phyloP scores from a whole-genome alignment of 2,113 vertebrate genomes.

The Octodon degus region DNA sequence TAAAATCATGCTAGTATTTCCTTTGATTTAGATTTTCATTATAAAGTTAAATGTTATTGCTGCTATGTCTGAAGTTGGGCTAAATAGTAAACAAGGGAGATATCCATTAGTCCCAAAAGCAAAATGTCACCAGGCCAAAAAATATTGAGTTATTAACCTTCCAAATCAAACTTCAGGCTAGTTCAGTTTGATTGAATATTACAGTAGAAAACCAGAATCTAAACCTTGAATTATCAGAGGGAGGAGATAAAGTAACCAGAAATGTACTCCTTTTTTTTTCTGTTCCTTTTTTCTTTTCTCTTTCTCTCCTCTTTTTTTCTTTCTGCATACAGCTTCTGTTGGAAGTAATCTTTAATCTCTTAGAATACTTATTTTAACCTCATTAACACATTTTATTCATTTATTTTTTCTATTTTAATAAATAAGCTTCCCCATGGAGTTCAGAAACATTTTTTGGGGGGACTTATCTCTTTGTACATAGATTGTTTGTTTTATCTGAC shows the following conservation, averaged over 20 bases:
- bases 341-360: neutral
- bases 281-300: too few species aligned
- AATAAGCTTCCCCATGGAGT: neutral
- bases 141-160: neutral
- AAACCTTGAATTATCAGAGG: neutral
- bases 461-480: neutral
- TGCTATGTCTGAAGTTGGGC: constrained; percentile 33
- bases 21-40: neutral
- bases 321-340: neutral
- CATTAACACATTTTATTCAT: neutral
- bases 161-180: neutral
- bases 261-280: neutral
- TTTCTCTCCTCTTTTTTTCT: neutral
- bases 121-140: neutral
- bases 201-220: neutral
- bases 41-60: neutral
- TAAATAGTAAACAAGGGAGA: constrained; percentile 10
- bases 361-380: neutral
- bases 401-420: neutral
- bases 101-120: neutral
- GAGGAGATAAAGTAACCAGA: neutral
- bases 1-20: neutral
- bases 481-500: neutral
- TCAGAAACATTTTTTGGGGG: neutral
- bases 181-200: neutral